Evolutionary conservation across 2,113 vertebrate genomes (phyloP).

Genomic region (Redunca redunca): DNA sequence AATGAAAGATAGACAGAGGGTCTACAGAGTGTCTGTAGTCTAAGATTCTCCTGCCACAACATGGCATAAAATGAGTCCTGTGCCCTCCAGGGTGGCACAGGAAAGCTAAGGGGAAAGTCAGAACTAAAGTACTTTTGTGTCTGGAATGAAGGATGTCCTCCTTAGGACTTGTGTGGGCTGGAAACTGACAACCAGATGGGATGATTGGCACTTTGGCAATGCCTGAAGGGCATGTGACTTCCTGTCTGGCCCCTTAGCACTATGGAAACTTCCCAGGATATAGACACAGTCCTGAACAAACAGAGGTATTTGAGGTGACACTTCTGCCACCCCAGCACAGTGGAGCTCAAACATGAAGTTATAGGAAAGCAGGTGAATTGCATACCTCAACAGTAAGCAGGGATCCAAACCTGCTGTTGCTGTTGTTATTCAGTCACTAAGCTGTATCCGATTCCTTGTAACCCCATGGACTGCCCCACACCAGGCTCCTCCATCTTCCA

Average conservation of each 20-base stretch:
- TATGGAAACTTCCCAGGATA: not conserved
- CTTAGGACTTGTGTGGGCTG: not conserved
- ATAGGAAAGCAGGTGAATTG: not conserved
- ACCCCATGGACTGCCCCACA: not conserved
- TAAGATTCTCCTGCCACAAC: not conserved
- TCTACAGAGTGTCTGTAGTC: not conserved
- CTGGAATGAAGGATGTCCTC: not conserved
- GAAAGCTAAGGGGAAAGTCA: not conserved
- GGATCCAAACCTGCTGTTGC: not conserved
- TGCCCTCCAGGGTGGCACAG: not conserved
- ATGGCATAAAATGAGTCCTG: not conserved
- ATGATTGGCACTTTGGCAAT: not conserved
- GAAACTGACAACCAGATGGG: not conserved
- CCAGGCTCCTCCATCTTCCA: not conserved
- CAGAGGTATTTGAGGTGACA: not conserved
- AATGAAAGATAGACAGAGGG: not conserved
- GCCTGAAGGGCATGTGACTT: fast-evolving
- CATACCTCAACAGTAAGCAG: not conserved
- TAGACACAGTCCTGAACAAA: not conserved
- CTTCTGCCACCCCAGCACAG: not conserved
- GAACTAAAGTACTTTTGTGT: not conserved
- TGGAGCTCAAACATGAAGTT: not conserved
- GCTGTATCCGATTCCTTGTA: fast-evolving
- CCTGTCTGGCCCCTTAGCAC: no score
- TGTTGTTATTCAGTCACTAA: not conserved